Evolutionary conservation across 2,888 invertebrate genomes (phyloP).

Genomic region (Drosophila fulvimacula): DNA sequence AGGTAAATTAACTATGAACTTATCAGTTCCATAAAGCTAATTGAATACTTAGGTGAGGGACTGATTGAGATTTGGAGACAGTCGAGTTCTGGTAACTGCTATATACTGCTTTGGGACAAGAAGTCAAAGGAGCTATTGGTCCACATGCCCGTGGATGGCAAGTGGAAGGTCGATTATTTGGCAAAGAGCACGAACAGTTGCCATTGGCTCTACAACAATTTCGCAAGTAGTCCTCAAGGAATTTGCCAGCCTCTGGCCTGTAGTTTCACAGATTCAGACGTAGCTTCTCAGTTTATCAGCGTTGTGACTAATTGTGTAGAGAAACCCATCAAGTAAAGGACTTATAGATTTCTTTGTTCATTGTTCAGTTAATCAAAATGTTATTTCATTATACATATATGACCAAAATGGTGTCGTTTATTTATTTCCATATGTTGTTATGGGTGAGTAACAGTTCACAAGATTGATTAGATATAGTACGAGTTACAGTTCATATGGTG

Average conservation of each 20-base stretch:
- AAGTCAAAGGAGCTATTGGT: slow-evolving; percentile 31
- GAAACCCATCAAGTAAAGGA: neutral
- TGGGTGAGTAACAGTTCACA: too few relatives aligned
- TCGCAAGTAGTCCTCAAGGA: slow-evolving; percentile 39
- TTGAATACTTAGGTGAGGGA: slow-evolving; percentile 36
- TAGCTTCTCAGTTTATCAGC: slow-evolving; percentile 38
- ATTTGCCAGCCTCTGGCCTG: slow-evolving; percentile 40
- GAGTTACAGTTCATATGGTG: too few relatives aligned
- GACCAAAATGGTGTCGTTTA: neutral
- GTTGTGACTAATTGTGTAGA: slow-evolving; percentile 16
- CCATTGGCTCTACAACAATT: slow-evolving; percentile 45
- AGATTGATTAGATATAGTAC: too few relatives aligned
- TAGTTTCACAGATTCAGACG: slow-evolving; percentile 36
- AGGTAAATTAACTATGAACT: slow-evolving; percentile 14
- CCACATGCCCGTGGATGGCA: slow-evolving; percentile 33
- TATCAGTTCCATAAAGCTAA: neutral
- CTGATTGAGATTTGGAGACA: slow-evolving; percentile 43
- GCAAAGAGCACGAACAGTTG: slow-evolving; percentile 38
- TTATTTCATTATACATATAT: neutral
- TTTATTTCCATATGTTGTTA: neutral
- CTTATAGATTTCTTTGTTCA: neutral
- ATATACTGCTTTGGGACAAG: slow-evolving; percentile 46
- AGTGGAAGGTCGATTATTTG: slow-evolving; percentile 36
- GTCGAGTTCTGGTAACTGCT: neutral
- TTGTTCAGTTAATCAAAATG: neutral